phyloP scores from a whole-genome alignment of 2,113 vertebrate species.

The Triplophysa dalaica region DNA sequence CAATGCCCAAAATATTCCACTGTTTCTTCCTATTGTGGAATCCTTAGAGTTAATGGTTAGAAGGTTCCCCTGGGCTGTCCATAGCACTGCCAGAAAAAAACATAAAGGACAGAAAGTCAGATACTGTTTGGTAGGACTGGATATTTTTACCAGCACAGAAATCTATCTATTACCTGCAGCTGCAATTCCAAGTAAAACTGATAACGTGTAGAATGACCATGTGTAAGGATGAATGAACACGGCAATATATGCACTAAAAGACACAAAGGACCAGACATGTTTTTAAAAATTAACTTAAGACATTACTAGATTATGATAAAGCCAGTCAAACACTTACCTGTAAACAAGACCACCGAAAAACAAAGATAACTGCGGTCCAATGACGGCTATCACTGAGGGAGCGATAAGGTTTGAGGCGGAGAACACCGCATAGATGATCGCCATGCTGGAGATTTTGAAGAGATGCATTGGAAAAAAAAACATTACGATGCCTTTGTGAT shows the following conservation, averaged over 20 bases:
- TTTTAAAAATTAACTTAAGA: background rate
- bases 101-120: background rate
- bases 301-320: background rate
- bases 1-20: conserved; percentile 95
- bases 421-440: conserved; percentile 95
- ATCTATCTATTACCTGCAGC: conserved; percentile 84
- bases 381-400: conserved; percentile 87
- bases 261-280: background rate
- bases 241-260: conserved; percentile 87
- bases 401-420: conserved; percentile 93
- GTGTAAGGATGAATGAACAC: conserved; percentile 93
- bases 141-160: background rate
- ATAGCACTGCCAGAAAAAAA: conserved; percentile 79
- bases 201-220: conserved; percentile 93
- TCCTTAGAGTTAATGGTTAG: conserved; percentile 91
- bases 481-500: background rate
- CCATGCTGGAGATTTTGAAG: conserved; percentile 76
- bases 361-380: conserved; percentile 91
- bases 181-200: conserved; percentile 90
- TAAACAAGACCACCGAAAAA: conserved; percentile 90
- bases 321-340: conserved; percentile 73
- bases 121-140: background rate
- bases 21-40: conserved; percentile 91
- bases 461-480: background rate
- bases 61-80: conserved; percentile 96